Conservation (phyloP, 2,888 invertebrate species). For the Galerucella pusilla region DNA sequence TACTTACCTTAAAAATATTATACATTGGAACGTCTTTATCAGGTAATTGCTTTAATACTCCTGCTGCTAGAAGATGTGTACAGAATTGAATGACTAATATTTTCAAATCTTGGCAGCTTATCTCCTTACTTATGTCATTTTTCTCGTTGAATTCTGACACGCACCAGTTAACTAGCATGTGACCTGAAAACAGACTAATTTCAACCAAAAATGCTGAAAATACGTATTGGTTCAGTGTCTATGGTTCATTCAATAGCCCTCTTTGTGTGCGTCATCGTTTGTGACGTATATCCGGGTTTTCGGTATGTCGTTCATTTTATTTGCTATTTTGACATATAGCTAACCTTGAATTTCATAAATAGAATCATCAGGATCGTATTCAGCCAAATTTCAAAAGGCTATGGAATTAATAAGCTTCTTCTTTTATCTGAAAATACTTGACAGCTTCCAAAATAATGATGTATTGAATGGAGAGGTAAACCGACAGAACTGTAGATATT, state of each 20-base stretch:
- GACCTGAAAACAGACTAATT: constrained; percentile 72
- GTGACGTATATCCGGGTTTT: too few relatives aligned
- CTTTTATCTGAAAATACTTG: too few relatives aligned
- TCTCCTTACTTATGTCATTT: constrained; percentile 71
- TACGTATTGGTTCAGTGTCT: background rate
- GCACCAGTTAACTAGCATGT: constrained; percentile 93
- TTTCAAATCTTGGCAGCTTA: constrained; percentile 79
- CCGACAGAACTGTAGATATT: too few relatives aligned
- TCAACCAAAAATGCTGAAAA: background rate
- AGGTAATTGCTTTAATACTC: constrained; percentile 83
- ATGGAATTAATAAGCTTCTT: too few relatives aligned
- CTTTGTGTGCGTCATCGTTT: too few relatives aligned
- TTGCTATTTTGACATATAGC: too few relatives aligned
- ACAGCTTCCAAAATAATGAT: too few relatives aligned
- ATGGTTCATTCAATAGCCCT: background rate
- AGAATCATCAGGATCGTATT: too few relatives aligned
- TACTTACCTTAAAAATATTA: constrained; percentile 76
- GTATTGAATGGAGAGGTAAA: too few relatives aligned
- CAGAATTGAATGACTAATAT: constrained; percentile 85
- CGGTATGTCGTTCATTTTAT: too few relatives aligned
- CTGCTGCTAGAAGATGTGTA: constrained; percentile 87
- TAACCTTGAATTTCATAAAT: too few relatives aligned
- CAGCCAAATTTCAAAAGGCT: too few relatives aligned
- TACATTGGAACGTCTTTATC: constrained; percentile 78
- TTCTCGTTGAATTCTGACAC: constrained; percentile 81